Conservation (phyloP, 2,113 vertebrate genomes). For the Nyctereutes procyonoides region DNA sequence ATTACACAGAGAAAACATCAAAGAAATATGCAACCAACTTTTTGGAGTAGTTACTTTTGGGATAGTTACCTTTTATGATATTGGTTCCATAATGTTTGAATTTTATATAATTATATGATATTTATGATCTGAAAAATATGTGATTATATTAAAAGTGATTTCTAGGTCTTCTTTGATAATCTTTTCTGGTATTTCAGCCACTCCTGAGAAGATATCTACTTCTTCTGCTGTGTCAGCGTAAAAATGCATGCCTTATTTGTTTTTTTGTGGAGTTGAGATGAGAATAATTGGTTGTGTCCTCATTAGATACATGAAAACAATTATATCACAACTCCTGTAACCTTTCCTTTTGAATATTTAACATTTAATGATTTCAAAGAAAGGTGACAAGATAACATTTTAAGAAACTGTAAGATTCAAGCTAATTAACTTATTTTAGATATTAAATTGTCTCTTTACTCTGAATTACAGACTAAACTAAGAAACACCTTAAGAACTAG, state of each 20-base stretch:
- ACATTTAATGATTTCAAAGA: conserved; percentile 40
- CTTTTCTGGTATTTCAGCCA: background rate
- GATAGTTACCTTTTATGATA: background rate
- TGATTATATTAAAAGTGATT: background rate
- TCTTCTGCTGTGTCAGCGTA: background rate
- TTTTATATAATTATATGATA: background rate
- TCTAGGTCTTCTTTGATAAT: background rate
- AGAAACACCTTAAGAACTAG: background rate
- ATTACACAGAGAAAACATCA: background rate
- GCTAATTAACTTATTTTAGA: conserved; percentile 58
- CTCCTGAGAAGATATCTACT: background rate
- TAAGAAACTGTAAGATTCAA: conserved; percentile 40
- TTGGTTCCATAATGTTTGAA: background rate
- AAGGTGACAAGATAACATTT: conserved; percentile 49
- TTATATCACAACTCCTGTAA: background rate
- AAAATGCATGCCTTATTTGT: background rate
- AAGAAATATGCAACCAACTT: background rate
- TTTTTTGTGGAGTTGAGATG: background rate
- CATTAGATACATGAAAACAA: conserved; percentile 49
- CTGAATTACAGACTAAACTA: background rate
- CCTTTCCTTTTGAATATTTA: conserved; percentile 49
- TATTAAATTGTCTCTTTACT: conserved; percentile 47
- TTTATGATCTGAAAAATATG: background rate
- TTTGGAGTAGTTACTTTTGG: background rate
- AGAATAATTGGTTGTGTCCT: conserved; percentile 8